Evolutionary conservation across 2,113 vertebrate species (phyloP).

Genomic region (Dipodomys merriami): DNA sequence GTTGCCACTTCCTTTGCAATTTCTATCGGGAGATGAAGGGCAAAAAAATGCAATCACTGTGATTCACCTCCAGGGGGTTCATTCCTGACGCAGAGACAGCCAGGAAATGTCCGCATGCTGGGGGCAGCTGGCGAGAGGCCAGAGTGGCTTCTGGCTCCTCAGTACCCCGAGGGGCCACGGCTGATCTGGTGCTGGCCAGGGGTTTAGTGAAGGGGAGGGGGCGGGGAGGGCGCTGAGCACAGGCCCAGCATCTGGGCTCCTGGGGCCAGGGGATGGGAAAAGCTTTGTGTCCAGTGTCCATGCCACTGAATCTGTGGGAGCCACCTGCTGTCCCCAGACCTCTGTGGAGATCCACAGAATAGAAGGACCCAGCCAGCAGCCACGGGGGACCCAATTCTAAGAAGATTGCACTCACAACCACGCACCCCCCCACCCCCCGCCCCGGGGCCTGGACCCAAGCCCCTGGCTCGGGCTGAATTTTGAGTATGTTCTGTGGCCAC

Average conservation of each 20-base stretch:
- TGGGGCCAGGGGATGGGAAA: not conserved
- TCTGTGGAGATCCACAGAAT: fast-evolving
- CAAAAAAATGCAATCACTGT: conserved; percentile 54
- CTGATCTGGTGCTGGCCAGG: not conserved
- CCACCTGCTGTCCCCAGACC: not conserved
- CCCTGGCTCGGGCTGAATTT: not conserved
- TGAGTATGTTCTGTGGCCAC: not conserved
- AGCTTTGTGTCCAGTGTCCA: no score
- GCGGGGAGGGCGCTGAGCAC: not conserved
- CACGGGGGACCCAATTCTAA: not conserved
- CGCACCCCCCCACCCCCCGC: no score
- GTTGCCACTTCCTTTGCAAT: conserved; percentile 20
- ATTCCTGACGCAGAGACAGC: conserved; percentile 44
- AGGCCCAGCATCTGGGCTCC: not conserved
- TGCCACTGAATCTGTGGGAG: not conserved
- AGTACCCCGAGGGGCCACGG: not conserved
- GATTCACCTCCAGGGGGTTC: conserved; percentile 66
- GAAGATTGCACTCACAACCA: no score
- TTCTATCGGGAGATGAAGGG: conserved; percentile 53
- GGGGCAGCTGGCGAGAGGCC: not conserved
- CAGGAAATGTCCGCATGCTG: conserved; percentile 59
- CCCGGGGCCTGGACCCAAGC: not conserved
- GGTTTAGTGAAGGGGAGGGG: not conserved
- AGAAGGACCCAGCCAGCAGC: not conserved
- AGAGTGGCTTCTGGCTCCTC: conserved; percentile 21